Conservation (phyloP, 2,113 vertebrate genomes). For the Pipa parva region DNA sequence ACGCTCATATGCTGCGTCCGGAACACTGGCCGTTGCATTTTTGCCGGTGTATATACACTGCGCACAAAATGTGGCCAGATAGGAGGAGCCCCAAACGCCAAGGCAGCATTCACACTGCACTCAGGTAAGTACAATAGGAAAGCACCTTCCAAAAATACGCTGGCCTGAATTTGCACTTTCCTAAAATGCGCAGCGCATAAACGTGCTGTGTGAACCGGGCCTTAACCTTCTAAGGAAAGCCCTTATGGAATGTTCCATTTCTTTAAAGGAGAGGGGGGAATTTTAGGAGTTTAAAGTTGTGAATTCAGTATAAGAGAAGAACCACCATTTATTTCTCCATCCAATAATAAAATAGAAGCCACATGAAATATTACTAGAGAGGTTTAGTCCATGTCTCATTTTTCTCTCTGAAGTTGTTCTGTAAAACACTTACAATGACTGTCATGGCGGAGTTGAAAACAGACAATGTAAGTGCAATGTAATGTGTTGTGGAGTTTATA, state of each 20-base stretch:
- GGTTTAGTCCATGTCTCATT: conserved; percentile 37
- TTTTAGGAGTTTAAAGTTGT: conserved; percentile 37
- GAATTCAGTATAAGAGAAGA: conserved; percentile 27
- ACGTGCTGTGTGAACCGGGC: no score
- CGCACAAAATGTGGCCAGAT: no score
- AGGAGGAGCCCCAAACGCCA: no score
- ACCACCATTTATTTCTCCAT: conserved; percentile 28
- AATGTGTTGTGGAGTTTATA: conserved; percentile 36
- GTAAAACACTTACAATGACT: conserved; percentile 38
- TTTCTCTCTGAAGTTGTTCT: conserved; percentile 38
- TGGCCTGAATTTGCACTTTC: no score
- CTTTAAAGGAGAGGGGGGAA: conserved; percentile 32
- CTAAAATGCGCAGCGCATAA: no score
- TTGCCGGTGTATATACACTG: no score
- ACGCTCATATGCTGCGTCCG: no score
- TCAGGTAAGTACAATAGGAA: no score
- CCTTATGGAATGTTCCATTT: conserved; percentile 29
- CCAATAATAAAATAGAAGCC: conserved; percentile 29
- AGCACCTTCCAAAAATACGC: no score
- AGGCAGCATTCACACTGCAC: no score
- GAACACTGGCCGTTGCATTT: no score
- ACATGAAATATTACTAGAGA: conserved; percentile 38
- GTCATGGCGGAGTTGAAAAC: conserved; percentile 32
- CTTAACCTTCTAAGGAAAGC: conserved; percentile 7
- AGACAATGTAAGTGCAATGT: conserved; percentile 31